A percentile compares a stretch with the other conserved stretches of the same genome.
These are phyloP conservation scores for Gyps fulvus DNA, from an alignment of 2,113 vertebrate genomes.

Conservation along the genomic window DNA sequence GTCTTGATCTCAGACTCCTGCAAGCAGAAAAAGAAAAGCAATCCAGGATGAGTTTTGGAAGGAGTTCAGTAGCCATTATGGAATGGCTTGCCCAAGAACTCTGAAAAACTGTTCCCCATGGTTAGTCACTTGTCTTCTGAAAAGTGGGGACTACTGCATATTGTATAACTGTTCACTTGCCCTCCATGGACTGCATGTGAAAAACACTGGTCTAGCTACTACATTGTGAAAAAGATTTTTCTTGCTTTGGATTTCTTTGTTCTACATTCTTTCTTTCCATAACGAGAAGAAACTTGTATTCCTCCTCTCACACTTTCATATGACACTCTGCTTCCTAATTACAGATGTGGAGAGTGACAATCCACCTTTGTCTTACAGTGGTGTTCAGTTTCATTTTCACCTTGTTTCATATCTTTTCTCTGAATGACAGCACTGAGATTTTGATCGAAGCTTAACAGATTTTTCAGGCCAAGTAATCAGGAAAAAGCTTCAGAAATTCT, in stretches of 20 bases:
- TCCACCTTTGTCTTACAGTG: not conserved
- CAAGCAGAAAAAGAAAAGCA: not conserved
- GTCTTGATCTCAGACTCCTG: not conserved
- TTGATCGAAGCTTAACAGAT: not conserved
- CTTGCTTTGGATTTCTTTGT: not conserved
- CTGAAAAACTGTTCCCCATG: not conserved
- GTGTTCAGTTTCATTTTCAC: not conserved
- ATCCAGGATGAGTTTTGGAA: not conserved
- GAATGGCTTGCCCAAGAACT: not conserved
- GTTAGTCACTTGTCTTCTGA: not conserved
- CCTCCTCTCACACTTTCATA: not conserved
- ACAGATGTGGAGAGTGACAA: not conserved
- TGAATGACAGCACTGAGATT: not conserved
- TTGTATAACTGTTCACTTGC: not conserved
- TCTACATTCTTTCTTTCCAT: not conserved
- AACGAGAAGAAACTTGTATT: not conserved
- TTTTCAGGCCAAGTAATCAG: not conserved
- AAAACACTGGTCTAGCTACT: not conserved
- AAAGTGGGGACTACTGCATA: not conserved
- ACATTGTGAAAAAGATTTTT: not conserved
- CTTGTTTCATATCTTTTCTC: not conserved
- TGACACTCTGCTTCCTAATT: not conserved
- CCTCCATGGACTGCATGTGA: not conserved
- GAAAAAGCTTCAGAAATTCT: not conserved
- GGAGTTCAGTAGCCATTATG: not conserved